A percentile compares a stretch with the other conserved stretches of the same genome.
Conservation (phyloP, 2,797 vertebrate genomes). For the Benthosema pterotum region DNA sequence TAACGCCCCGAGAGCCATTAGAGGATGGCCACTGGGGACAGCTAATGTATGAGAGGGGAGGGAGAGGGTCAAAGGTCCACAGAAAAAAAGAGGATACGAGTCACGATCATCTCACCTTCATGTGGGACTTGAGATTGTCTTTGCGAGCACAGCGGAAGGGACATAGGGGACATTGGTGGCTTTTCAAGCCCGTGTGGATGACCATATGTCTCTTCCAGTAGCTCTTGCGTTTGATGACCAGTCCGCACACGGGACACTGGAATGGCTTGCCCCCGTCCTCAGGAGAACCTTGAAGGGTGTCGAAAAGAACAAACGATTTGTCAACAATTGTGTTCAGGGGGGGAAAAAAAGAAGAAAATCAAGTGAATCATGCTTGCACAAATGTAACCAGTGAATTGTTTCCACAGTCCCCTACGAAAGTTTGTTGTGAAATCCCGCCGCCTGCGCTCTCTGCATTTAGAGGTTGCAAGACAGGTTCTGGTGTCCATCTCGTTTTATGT, state of each 20-base stretch:
- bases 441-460: too few species aligned
- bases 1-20: constrained; percentile 25
- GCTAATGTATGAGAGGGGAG: constrained; percentile 9
- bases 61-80: not conserved
- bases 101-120: constrained; percentile 88
- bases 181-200: constrained; percentile 99
- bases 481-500: too few species aligned
- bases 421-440: too few species aligned
- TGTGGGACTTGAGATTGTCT: constrained; percentile 99
- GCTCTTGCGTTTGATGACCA: constrained; percentile 99
- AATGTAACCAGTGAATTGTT: too few species aligned
- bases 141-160: constrained; percentile 99
- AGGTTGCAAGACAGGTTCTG: too few species aligned
- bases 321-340: constrained; percentile 31
- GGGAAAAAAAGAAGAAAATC: not conserved
- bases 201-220: constrained; percentile 99
- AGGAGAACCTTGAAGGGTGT: constrained; percentile 84
- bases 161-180: constrained; percentile 98
- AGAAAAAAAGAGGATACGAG: not conserved
- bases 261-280: constrained; percentile 98
- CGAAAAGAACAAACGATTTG: constrained; percentile 7
- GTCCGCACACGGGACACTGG: constrained; percentile 97
- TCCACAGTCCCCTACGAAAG: too few species aligned
- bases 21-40: constrained; percentile 32
- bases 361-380: too few species aligned